Evolutionary conservation across 2,888 invertebrate genomes (phyloP).

Genomic region (Linnaemya tessellans): DNA sequence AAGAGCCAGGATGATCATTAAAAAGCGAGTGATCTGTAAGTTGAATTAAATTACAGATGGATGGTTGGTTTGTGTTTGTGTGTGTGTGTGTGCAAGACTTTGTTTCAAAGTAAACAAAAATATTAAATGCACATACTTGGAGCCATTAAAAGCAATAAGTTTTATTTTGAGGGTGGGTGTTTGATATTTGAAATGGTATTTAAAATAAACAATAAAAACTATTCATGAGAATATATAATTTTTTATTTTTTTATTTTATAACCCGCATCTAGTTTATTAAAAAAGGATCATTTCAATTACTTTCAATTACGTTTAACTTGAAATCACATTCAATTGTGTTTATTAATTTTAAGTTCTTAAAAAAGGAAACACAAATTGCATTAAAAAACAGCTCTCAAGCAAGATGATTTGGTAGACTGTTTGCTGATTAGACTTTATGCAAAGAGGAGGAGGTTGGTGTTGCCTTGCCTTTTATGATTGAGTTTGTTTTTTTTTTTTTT

Average conservation of each 20-base stretch:
- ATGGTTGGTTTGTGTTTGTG: background rate
- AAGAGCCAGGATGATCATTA: slow-evolving; percentile 19
- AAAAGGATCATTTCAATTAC: background rate
- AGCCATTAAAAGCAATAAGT: background rate
- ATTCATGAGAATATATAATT: slow-evolving; percentile 27
- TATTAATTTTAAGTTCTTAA: slow-evolving; percentile 25
- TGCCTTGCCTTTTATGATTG: background rate
- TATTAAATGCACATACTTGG: background rate
- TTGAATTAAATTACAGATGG: slow-evolving; percentile 32
- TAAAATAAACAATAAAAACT: slow-evolving; percentile 5
- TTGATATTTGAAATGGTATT: slow-evolving; percentile 36
- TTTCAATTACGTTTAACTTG: background rate
- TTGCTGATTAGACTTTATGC: background rate
- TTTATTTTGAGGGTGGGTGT: slow-evolving; percentile 49
- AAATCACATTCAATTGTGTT: slow-evolving; percentile 21
- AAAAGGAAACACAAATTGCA: background rate
- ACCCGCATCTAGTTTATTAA: slow-evolving; percentile 37
- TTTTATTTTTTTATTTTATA: slow-evolving; percentile 3
- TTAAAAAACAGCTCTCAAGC: slow-evolving; percentile 10
- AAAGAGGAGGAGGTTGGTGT: background rate
- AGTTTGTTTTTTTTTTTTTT: background rate
- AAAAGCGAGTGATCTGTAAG: background rate
- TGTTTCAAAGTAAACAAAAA: slow-evolving; percentile 1
- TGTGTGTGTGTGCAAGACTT: background rate
- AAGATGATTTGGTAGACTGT: slow-evolving; percentile 1